A percentile compares a stretch with the other conserved stretches of the same genome.
phyloP scores from a whole-genome alignment of 2,888 invertebrate genomes.

The Megaustenia siamemsis region DNA sequence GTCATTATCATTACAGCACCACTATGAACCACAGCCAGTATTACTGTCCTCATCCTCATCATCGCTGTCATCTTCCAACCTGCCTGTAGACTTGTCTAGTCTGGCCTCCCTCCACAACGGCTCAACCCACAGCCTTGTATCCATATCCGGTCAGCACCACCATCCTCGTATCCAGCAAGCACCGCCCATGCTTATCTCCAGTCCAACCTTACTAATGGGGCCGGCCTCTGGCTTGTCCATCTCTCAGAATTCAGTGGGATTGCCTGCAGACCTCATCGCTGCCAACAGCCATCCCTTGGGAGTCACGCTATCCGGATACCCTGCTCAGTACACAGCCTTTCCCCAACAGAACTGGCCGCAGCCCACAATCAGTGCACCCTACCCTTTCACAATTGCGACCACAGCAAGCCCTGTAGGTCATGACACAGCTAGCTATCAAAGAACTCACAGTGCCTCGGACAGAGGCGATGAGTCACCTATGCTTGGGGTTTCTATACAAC shows the following conservation, averaged over 20 bases:
- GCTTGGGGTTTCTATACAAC: slow-evolving; percentile 93
- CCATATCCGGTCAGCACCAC: slow-evolving; percentile 24
- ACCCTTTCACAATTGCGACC: slow-evolving; percentile 50
- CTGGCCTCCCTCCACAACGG: slow-evolving; percentile 30
- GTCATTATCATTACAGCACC: slow-evolving; percentile 23
- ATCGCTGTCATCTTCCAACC: slow-evolving; percentile 43
- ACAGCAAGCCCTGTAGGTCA: slow-evolving; percentile 39
- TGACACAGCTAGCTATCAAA: slow-evolving; percentile 24
- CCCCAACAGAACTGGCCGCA: slow-evolving; percentile 67
- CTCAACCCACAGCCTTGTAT: slow-evolving; percentile 12
- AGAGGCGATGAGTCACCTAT: slow-evolving; percentile 88
- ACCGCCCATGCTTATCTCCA: slow-evolving; percentile 37
- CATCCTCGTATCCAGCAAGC: slow-evolving; percentile 36
- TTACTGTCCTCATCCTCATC: slow-evolving; percentile 52
- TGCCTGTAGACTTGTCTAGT: slow-evolving; percentile 54
- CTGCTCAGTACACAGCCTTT: slow-evolving; percentile 67
- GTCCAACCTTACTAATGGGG: slow-evolving; percentile 44
- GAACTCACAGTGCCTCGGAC: slow-evolving; percentile 56
- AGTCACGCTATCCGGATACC: slow-evolving; percentile 63
- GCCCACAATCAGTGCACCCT: background rate
- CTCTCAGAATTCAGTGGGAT: slow-evolving; percentile 6
- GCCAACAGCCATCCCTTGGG: slow-evolving; percentile 34
- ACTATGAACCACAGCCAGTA: slow-evolving; percentile 47
- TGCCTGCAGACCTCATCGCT: slow-evolving; percentile 23
- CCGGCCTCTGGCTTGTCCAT: background rate